Base-by-base conservation (phyloP, 2,888 invertebrate genomes). In the Idaea dimidiata region DNA sequence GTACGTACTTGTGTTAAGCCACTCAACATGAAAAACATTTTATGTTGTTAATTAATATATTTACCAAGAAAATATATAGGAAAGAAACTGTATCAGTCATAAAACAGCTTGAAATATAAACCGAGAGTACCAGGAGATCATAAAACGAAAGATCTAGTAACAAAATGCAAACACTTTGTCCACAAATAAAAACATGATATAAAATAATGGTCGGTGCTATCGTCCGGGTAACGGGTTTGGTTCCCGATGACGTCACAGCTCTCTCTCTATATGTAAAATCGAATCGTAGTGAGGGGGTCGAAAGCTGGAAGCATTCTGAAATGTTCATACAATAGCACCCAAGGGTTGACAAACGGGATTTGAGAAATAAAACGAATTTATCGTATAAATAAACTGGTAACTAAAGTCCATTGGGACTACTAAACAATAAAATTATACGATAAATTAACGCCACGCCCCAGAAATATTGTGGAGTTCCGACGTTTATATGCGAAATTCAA, bases 221-320 rank as follows among this genome's bases (percentile, higher is more conserved):
- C 18, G 56, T 18, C 56, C 59, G 65, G 17, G 59, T 67, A 65
- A 60, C 62, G 61, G 63, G 66, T 63, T 65, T 63, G 60, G 57
- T 59, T 58, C 58, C 59, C 54, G 59, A 60, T 66, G 66, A 66
- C 66, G 66, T 66, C 64, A 64, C n/a, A 54, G 6, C 18, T 43
- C 43, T 24, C 43, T 24, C 24, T 43, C 43, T 14, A 14, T 43
- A 43, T 43, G 43, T 14, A 43, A 43, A 43, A 43, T 14, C 43
- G 43, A 43, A 43, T 43, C 24, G 24, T 24, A 24, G 24, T 1
- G 24, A 24, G 24, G 43, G 43, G 8, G 43, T 14, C 43, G 14
- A 14, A 14, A 14, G 43, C 14, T 43, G 14, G 14, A 10, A 43
- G 43, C 43, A 43, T 43, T 43, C 43, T 14, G 43, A 14, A 43